These are phyloP conservation scores for Parapsyche elsis DNA, from an alignment of 1,140 invertebrate species.

Conservation along the genomic window DNA sequence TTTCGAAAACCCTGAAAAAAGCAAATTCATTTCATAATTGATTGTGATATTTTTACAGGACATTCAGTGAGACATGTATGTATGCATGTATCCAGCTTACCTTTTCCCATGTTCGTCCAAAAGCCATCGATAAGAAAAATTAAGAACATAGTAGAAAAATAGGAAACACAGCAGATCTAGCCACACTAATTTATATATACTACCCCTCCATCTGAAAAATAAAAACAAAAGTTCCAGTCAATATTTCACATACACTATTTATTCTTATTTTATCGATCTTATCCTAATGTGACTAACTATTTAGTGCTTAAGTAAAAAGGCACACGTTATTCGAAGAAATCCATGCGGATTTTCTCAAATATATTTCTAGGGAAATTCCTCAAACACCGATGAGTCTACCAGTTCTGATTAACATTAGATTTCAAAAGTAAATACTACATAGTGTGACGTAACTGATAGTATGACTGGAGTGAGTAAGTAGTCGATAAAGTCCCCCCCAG, in stretches of 20 bases:
- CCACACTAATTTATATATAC: constrained; percentile 97
- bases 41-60: neutral
- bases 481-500: constrained; percentile 3
- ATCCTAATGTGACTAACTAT: too few relatives aligned
- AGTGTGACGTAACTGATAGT: too few relatives aligned
- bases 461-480: too few relatives aligned
- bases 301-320: too few relatives aligned
- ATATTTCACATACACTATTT: too few relatives aligned
- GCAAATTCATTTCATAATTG: constrained; percentile 29
- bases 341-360: too few relatives aligned
- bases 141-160: constrained; percentile 83
- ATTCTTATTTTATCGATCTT: too few relatives aligned
- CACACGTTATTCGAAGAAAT: too few relatives aligned
- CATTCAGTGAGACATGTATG: neutral
- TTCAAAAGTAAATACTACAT: too few relatives aligned
- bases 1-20: constrained; percentile 75
- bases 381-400: too few relatives aligned
- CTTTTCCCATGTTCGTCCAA: constrained; percentile 80
- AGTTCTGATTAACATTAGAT: too few relatives aligned
- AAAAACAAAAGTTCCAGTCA: constrained; percentile 59
- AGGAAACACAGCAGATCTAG: constrained; percentile 89
- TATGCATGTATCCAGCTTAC: constrained; percentile 67
- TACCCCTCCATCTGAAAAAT: constrained; percentile 91
- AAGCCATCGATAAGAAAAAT: constrained; percentile 84
- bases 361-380: too few relatives aligned